Evolutionary conservation across 2,888 invertebrate species (phyloP), one percentile per base, ranked within the genome.

Genomic region (Geotrupes spiniger): DNA sequence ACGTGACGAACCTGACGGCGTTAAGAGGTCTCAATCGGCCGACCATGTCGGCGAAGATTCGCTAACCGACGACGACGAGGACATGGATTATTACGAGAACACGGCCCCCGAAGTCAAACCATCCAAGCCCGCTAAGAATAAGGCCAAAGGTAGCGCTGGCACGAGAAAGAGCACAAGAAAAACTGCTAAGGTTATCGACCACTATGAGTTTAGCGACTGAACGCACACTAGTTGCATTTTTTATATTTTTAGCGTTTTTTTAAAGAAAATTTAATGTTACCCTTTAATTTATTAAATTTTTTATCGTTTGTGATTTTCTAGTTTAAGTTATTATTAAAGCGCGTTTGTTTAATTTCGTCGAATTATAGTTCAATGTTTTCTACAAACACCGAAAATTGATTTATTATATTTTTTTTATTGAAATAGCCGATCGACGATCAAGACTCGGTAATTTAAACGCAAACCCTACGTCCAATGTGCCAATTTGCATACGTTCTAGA

Each of bases 141-240:
- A 61, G 56, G 53, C 52, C 25, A 60, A 54, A 41, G 47, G 21
- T 21, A 21, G 21, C 21, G 6, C 54, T 17, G 58, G 52, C 15
- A 58, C 61, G 6, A 61, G 63, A 47, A 69, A 64, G 57, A 69
- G 61, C 42, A 46, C 58, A 15, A 61, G 64, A 55, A 68, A 63
- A 52, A 47, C 46, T 11, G 49, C 56, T 39, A 63, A 63, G 60
- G 60, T 58, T 26, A 8, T 14, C 61, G 62, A 63, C 27, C 58
- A 62, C 42, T 47, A 45, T 42, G 63, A 61, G 29, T 51, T 49
- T 39, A 64, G 64, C 52, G 65, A 68, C 46, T 64, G 58, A 60
- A 39, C 9, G n/a, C 25, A 21, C n/a, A 28, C 27, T 4, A 25
- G 26, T 36, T 49, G 27, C 21, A 41, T 14, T n/a, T n/a, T n/a